Base-by-base conservation (phyloP, 2,797 vertebrate species). In the Acridotheres tristis region DNA sequence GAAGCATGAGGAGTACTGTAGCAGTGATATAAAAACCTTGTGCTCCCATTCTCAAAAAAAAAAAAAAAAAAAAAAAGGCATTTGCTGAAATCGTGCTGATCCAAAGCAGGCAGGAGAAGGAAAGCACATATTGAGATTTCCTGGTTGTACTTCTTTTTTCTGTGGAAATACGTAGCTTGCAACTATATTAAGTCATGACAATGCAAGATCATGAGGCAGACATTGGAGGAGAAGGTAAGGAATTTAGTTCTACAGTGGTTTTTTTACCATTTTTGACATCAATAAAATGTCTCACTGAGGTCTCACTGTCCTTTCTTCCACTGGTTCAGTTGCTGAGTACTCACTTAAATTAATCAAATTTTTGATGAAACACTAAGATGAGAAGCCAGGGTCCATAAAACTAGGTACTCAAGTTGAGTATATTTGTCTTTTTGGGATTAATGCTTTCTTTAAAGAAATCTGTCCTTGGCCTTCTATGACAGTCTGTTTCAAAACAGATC, bases 401-500 rank as follows among this genome's bases (percentile, higher is more conserved):
- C 25, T 53, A 85, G 75, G 51, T 85, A 50, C 10, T 85, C 4
- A n/a, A 65, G 9, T 38, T 22, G 7, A 75, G 6, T 65, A 15
- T 92, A 47, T 90, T 68, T 45, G 6, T 90, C 40, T 91, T 83
- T 42, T 5, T 65, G 32, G n/a, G 62, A 55, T 75, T 88, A 86
- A 78, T 66, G 26, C 23, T 73, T 78, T 88, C 47, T 87, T 78
- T 78, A 11, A 82, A 80, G 80, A 90, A 38, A 47, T 42, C 18
- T 75, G 18, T 58, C 43, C n/a, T 75, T 73, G 85, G 29, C 45
- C 20, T 59, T 76, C 40, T 48, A 11, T 61, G 27, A 42, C 34
- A 73, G 30, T 54, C 34, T 72, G 51, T 90, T 95, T 95, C 80
- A 38, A 95, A 95, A 85, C 71, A 94, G 43, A 88, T 76, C n/a